These are phyloP conservation scores for Mythimna pallens DNA, from an alignment of 2,888 invertebrate genomes.

Conservation along the genomic window DNA sequence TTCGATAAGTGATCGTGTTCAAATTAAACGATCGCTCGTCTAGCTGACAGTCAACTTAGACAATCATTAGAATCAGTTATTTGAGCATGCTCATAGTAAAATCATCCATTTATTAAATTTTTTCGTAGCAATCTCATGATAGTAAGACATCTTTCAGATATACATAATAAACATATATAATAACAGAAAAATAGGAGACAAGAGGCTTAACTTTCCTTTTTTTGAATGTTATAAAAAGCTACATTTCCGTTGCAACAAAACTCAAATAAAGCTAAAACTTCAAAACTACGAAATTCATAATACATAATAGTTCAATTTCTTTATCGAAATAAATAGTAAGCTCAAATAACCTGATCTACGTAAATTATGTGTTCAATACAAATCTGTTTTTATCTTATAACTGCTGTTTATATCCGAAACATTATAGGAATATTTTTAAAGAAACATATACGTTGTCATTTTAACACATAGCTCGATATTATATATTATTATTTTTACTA, in stretches of 20 bases:
- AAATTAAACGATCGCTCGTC: constrained; percentile 33
- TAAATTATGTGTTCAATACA: constrained; percentile 86
- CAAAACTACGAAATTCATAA: too few relatives aligned
- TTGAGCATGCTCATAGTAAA: constrained; percentile 57
- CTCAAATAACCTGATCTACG: constrained; percentile 72
- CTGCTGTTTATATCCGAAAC: constrained; percentile 76
- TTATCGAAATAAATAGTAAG: constrained; percentile 68
- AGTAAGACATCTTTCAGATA: neutral
- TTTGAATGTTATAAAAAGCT: neutral
- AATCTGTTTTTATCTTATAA: constrained; percentile 75
- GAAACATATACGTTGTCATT: constrained; percentile 75
- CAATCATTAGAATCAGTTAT: constrained; percentile 50
- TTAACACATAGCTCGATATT: constrained; percentile 68
- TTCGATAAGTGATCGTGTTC: constrained; percentile 48
- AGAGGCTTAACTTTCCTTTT: neutral
- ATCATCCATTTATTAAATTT: too few relatives aligned
- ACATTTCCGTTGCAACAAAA: neutral
- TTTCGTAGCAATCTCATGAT: neutral
- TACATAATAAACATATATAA: too few relatives aligned
- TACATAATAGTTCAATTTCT: constrained; percentile 3
- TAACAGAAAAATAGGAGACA: neutral
- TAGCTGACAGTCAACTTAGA: constrained; percentile 49
- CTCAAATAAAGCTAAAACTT: neutral
- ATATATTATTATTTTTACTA: constrained; percentile 52
- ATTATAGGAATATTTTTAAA: constrained; percentile 70